A percentile compares a stretch with the other conserved stretches of the same genome.
These are phyloP conservation scores for Sarcoramphus papa DNA, from an alignment of 2,797 vertebrate species.

Conservation along the genomic window DNA sequence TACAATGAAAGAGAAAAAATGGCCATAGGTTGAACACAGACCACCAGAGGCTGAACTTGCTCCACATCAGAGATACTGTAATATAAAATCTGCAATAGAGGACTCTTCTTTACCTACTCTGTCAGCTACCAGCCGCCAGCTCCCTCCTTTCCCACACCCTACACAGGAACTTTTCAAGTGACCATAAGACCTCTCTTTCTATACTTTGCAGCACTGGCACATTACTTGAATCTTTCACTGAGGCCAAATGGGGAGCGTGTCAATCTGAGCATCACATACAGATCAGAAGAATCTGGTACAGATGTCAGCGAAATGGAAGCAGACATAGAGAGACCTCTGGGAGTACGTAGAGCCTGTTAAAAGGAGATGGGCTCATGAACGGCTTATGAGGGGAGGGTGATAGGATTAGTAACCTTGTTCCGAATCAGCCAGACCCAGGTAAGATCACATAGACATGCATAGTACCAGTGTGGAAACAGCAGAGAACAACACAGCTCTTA, in stretches of 20 bases:
- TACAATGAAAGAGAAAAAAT: not conserved
- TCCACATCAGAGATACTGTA: not conserved
- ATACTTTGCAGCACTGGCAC: not conserved
- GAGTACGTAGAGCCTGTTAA: not conserved
- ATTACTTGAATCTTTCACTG: not conserved
- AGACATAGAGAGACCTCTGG: not conserved
- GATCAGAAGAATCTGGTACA: not conserved
- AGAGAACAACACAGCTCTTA: not conserved
- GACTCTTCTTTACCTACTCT: not conserved
- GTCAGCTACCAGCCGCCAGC: rapidly evolving
- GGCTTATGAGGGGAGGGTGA: not conserved
- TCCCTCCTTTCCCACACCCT: not conserved
- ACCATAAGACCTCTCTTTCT: not conserved
- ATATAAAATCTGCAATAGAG: not conserved
- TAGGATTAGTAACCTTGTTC: not conserved
- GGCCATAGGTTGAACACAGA: not conserved
- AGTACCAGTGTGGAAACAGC: not conserved
- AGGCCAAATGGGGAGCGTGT: not conserved
- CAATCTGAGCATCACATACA: not conserved
- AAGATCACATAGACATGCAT: not conserved
- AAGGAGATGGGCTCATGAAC: not conserved
- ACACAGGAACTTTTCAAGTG: not conserved
- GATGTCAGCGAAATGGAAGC: not conserved
- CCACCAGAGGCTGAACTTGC: not conserved
- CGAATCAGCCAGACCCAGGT: not conserved